Base-by-base conservation (phyloP, 37 sponge, comb jelly and placozoan species). In the Ianthella basta region DNA sequence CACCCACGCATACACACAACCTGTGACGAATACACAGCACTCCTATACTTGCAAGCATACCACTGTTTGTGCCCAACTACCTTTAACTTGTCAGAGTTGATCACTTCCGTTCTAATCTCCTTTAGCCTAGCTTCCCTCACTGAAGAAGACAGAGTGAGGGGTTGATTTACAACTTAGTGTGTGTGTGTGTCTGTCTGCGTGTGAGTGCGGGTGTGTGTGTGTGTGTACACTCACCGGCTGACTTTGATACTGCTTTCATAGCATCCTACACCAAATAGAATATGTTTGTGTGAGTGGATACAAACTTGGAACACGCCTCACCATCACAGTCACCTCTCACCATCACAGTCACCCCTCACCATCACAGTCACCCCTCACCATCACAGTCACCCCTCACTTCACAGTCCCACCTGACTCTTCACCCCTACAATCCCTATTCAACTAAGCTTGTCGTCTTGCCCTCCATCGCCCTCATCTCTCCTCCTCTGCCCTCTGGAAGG, bases 1-100 rank as follows among this genome's bases (percentile, higher is more conserved):
- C 8, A 44, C 50, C 6, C 3, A 44, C 50, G 50, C 50, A 44
- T 44, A 8, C 50, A 8, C 50, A 3, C 8, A 44, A 44, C 50
- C 50, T 14, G n/a, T n/a, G n/a, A n/a, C n/a, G n/a, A n/a, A n/a
- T n/a, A n/a, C n/a, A n/a, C n/a, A n/a, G n/a, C n/a, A n/a, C n/a
- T n/a, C n/a, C n/a, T n/a, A n/a, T n/a, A n/a, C n/a, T n/a, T n/a
- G n/a, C n/a, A n/a, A n/a, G n/a, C n/a, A n/a, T n/a, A n/a, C n/a
- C n/a, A n/a, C n/a, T n/a, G n/a, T n/a, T n/a, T n/a, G n/a, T n/a
- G n/a, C n/a, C n/a, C n/a, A n/a, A n/a, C n/a, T n/a, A n/a, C 97
- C 91, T 98, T 95, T 20, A 99, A 87, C 82, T 89, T 93, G 34
- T 97, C 92, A 13, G 99, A 99, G 56, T 92, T 97, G 37, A 99